These are phyloP conservation scores for Athetis lepigone DNA, from an alignment of 2,888 invertebrate species.

Conservation along the genomic window DNA sequence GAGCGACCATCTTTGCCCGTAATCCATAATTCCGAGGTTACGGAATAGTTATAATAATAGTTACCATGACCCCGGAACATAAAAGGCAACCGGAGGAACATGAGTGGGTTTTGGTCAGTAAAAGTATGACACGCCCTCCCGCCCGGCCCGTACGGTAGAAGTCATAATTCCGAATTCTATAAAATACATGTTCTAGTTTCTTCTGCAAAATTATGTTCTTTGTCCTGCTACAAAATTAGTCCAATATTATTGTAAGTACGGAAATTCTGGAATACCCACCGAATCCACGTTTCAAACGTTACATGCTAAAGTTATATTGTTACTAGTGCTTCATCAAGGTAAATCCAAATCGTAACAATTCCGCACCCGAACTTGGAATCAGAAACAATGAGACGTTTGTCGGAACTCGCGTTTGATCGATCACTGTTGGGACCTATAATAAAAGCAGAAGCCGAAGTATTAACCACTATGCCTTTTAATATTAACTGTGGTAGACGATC, in stretches of 20 bases:
- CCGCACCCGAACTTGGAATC: constrained; percentile 64
- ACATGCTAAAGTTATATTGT: constrained; percentile 66
- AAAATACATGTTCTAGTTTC: too few relatives aligned
- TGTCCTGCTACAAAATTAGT: constrained; percentile 25
- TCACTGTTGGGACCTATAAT: constrained; percentile 68
- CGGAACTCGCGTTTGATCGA: constrained; percentile 72
- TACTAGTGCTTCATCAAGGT: constrained; percentile 77
- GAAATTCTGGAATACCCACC: constrained; percentile 11
- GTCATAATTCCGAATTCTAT: too few relatives aligned
- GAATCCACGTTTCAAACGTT: constrained; percentile 31
- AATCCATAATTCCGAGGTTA: too few relatives aligned
- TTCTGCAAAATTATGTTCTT: too few relatives aligned
- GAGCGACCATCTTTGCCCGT: too few relatives aligned
- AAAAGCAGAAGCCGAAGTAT: constrained; percentile 68
- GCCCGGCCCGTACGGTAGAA: too few relatives aligned
- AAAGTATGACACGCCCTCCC: too few relatives aligned
- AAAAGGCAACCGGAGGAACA: too few relatives aligned
- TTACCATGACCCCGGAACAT: too few relatives aligned
- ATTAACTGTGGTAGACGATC: constrained; percentile 76
- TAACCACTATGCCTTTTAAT: constrained; percentile 74
- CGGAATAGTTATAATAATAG: too few relatives aligned
- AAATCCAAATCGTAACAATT: constrained; percentile 67
- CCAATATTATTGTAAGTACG: constrained; percentile 14
- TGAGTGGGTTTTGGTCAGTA: too few relatives aligned
- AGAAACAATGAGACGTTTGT: constrained; percentile 73